phyloP scores from a whole-genome alignment of 2,888 invertebrate species.

The Drosophila paranaensis region DNA sequence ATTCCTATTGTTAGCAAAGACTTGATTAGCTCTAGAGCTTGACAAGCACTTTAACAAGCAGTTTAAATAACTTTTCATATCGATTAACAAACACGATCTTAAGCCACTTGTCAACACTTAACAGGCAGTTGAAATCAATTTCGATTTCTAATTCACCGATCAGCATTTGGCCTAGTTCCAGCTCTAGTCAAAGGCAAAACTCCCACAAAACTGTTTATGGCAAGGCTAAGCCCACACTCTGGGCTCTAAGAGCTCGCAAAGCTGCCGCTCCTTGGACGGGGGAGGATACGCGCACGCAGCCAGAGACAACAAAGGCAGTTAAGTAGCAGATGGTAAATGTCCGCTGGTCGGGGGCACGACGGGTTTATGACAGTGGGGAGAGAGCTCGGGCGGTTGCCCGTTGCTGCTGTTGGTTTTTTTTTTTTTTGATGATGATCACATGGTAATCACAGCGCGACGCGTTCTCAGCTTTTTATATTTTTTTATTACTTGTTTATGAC shows the following conservation, averaged over 20 bases:
- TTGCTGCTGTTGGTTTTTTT: background rate
- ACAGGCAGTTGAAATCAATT: background rate
- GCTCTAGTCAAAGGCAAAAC: background rate
- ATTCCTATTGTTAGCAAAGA: no score
- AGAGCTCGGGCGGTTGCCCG: background rate
- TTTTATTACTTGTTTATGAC: slow-evolving; percentile 81
- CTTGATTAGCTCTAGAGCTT: background rate
- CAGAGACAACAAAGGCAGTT: slow-evolving; percentile 15
- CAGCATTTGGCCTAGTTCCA: background rate
- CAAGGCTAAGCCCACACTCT: background rate
- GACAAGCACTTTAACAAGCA: background rate
- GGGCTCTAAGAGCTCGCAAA: slow-evolving; percentile 5
- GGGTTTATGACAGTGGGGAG: slow-evolving; percentile 2
- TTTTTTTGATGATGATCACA: slow-evolving; percentile 66
- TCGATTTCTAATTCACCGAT: background rate
- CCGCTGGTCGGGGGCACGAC: background rate
- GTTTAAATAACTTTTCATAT: background rate
- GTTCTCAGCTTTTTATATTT: slow-evolving; percentile 65
- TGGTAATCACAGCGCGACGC: slow-evolving; percentile 58
- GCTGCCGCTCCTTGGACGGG: background rate
- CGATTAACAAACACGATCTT: background rate
- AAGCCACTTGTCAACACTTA: background rate
- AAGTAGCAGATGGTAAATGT: slow-evolving; percentile 28
- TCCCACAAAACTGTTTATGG: slow-evolving; percentile 3
- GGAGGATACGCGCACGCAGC: background rate